Evolutionary conservation across 2,888 invertebrate genomes (phyloP).

Genomic region (Drepanosiphum platanoidis): DNA sequence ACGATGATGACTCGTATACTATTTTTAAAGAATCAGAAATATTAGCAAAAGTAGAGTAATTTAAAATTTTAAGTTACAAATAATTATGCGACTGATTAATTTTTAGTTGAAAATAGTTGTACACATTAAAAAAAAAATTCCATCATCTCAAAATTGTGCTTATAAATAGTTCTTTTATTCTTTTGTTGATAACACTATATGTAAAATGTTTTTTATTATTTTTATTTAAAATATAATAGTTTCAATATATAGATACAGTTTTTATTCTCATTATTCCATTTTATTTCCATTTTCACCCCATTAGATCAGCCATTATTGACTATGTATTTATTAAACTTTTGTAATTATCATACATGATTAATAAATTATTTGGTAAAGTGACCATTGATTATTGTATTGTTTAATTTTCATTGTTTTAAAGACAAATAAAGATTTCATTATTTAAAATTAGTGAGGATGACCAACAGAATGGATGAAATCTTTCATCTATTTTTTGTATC

Average conservation of each 20-base stretch:
- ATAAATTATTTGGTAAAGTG: no score
- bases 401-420: no score
- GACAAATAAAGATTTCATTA: no score
- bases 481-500: no score
- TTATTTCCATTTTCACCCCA: not conserved
- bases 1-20: slow-evolving; percentile 89
- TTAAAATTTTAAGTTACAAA: slow-evolving; percentile 24
- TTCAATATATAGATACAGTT: not conserved
- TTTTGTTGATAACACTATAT: not conserved
- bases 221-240: slow-evolving; percentile 54
- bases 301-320: no score
- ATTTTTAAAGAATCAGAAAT: slow-evolving; percentile 96
- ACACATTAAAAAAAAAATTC: slow-evolving; percentile 7
- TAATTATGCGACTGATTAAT: slow-evolving; percentile 55
- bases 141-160: slow-evolving; percentile 28
- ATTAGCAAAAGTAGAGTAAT: slow-evolving; percentile 84
- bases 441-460: no score
- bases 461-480: no score
- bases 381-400: no score
- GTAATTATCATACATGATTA: no score
- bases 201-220: slow-evolving; percentile 48
- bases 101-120: slow-evolving; percentile 47
- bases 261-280: no score
- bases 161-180: not conserved
- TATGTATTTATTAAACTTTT: no score